phyloP scores from a whole-genome alignment of 2,797 vertebrate genomes.

The Bovichtus variegatus region DNA sequence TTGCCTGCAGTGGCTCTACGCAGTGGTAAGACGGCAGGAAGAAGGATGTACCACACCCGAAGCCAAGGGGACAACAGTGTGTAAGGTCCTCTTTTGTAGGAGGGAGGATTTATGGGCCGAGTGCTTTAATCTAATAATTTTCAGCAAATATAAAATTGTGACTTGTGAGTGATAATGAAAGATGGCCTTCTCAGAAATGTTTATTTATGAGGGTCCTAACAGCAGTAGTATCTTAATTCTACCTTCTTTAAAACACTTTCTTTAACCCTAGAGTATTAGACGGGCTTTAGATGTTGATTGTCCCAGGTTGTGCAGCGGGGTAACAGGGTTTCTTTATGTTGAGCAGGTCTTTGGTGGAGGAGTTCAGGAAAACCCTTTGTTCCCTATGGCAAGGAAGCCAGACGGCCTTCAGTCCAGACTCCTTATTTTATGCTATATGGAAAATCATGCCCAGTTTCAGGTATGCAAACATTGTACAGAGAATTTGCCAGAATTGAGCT shows the following conservation, averaged over 20 bases:
- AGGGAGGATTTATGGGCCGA: conserved; percentile 33
- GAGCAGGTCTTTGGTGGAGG: conserved; percentile 95
- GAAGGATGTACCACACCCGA: conserved; percentile 97
- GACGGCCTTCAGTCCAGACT: conserved; percentile 97
- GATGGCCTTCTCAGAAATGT: not conserved
- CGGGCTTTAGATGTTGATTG: not conserved
- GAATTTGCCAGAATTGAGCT: not conserved
- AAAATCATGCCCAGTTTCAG: conserved; percentile 99
- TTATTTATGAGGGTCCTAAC: not conserved
- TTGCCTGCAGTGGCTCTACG: conserved; percentile 95
- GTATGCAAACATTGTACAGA: conserved; percentile 76
- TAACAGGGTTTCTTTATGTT: conserved; percentile 51
- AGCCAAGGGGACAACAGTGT: conserved; percentile 97
- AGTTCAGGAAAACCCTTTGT: conserved; percentile 98
- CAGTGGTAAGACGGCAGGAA: conserved; percentile 97
- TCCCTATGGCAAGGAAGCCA: conserved; percentile 98
- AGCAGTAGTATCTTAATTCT: not conserved
- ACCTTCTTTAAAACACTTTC: too few relatives aligned
- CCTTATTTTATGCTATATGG: conserved; percentile 98
- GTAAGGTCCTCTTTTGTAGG: conserved; percentile 88
- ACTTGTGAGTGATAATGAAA: not conserved
- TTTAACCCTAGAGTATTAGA: not conserved
- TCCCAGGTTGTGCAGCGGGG: not conserved
- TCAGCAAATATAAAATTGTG: conserved; percentile 9
- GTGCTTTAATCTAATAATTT: conserved; percentile 29